Conservation (phyloP, 2,113 vertebrate species). For the Centropus bengalensis region DNA sequence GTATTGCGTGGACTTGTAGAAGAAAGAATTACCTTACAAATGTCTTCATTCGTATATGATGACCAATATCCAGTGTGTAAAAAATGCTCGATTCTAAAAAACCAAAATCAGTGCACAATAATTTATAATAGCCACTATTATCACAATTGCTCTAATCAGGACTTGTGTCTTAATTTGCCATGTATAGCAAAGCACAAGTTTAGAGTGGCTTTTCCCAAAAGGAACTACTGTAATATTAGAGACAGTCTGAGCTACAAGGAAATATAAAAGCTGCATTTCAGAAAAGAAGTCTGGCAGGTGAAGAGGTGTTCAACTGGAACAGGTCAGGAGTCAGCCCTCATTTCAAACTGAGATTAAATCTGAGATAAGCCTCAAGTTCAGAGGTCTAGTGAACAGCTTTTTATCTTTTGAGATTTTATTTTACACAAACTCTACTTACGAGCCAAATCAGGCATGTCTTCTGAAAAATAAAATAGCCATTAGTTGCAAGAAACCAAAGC, state of each 20-base stretch:
- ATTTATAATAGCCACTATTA: neutral
- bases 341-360: neutral
- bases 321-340: neutral
- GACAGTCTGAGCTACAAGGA: neutral
- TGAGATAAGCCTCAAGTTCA: constrained; percentile 28
- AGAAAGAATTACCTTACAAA: neutral
- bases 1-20: neutral
- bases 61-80: neutral
- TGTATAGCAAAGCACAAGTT: neutral
- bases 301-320: neutral
- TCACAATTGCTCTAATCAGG: neutral
- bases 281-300: neutral
- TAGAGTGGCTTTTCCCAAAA: neutral
- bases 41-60: neutral
- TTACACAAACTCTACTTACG: neutral
- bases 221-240: neutral
- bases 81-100: neutral
- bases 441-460: constrained; percentile 1
- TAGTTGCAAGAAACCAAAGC: neutral
- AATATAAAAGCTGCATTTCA: neutral
- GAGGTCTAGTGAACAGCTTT: neutral
- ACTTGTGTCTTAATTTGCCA: neutral
- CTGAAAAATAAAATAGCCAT: constrained; percentile 10
- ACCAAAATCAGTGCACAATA: neutral
- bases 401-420: neutral